Base-by-base conservation (phyloP, 2,888 invertebrate genomes). In the Elaeidobius kamerunicus region DNA sequence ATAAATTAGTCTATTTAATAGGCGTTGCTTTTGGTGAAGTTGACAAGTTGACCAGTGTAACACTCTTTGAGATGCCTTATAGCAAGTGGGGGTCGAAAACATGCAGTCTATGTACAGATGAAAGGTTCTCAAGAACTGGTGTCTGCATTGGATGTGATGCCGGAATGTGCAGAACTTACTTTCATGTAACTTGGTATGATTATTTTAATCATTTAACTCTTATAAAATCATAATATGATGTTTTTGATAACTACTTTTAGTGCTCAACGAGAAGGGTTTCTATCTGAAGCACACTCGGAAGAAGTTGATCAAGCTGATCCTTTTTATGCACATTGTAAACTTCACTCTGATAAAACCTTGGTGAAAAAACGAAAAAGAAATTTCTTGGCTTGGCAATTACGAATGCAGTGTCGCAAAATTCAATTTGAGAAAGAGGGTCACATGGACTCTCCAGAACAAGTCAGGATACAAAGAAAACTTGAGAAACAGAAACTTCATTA, bases 111-210 rank as follows among this genome's bases (percentile, higher is more conserved):
- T 99, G 99, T 71, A 85, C 85, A 58, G 94, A 97, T 72, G 82
- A 86, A 2, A 78, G 91, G 32, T 87, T 88, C 65, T 86, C 93
- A 6, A 80, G 94, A 19, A 93, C 95, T 0, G 99, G 99, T 2
- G 92, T 99, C 11, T 92, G 93, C 69, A 92, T 98, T 47, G 89
- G 91, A 56, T 99, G 99, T 75, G 99, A 99, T 75, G 98, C 98
- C 7, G 99, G 98, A 18, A 88, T 99, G 83, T 99, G 99, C 76
- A 86, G 93, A 67, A 92, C 90, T 0, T 94, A 90, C 76, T 97
- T 98, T 72, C 99, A 99, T 73, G 96, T 96, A 32, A 97, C 97
- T 9, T 99, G 98, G 89, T 89, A 74, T 72, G 67, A 34, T 34
- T 14, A 34, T 7, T 38, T 6, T 14, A 34, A 12, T 38, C 6